phyloP scores from a whole-genome alignment of 2,888 invertebrate genomes.

The Pemphredon lugubris region DNA sequence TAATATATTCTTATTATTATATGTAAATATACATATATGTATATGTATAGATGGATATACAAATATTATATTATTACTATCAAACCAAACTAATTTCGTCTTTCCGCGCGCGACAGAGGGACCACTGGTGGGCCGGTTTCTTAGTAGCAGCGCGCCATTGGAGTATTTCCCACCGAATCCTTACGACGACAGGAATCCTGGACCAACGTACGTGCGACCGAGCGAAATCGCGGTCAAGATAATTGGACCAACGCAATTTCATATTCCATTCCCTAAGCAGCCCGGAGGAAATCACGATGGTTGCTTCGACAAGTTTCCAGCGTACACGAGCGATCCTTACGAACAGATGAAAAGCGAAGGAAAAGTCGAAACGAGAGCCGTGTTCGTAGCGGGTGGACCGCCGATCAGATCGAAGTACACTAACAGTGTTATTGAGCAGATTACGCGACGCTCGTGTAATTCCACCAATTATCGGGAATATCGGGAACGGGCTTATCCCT shows the following conservation, averaged over 20 bases:
- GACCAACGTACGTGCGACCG: slow-evolving; percentile 68
- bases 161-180: slow-evolving; percentile 78
- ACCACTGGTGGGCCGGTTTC: slow-evolving; percentile 51
- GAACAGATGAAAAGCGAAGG: slow-evolving; percentile 16
- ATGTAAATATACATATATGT: too few species aligned
- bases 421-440: slow-evolving; percentile 68
- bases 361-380: slow-evolving; percentile 1
- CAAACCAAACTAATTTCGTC: too few species aligned
- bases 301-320: slow-evolving; percentile 79
- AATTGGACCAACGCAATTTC: slow-evolving; percentile 52
- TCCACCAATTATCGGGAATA: slow-evolving; percentile 69
- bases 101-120: too few species aligned
- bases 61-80: too few species aligned
- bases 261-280: slow-evolving; percentile 73
- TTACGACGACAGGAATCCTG: slow-evolving; percentile 59
- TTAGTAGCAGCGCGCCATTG: slow-evolving; percentile 57
- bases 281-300: slow-evolving; percentile 79
- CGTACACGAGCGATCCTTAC: slow-evolving; percentile 68
- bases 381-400: slow-evolving; percentile 61
- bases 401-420: slow-evolving; percentile 70
- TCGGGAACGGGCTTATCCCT: slow-evolving; percentile 66
- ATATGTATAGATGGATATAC: too few species aligned
- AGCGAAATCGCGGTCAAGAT: slow-evolving; percentile 27
- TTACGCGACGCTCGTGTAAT: slow-evolving; percentile 74
- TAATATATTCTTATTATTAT: too few species aligned